A percentile compares a stretch with the other conserved stretches of the same genome.
These are phyloP conservation scores for Leptura quadrifasciata DNA, from an alignment of 2,888 invertebrate genomes.

Conservation along the genomic window DNA sequence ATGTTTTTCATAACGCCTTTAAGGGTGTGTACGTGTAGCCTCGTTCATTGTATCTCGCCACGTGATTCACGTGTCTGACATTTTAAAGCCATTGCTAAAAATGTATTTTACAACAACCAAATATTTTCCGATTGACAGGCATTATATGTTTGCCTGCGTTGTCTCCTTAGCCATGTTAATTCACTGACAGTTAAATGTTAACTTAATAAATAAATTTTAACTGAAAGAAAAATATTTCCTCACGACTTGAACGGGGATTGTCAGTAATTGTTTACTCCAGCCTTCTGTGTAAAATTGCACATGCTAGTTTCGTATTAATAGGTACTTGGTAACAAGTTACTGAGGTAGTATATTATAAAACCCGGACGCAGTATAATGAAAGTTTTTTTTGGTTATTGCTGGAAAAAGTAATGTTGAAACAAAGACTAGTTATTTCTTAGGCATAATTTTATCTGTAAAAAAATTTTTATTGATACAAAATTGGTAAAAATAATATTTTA, in stretches of 20 bases:
- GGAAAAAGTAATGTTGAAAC: no score
- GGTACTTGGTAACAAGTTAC: constrained; percentile 6
- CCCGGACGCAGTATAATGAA: background rate
- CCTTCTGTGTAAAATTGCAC: constrained; percentile 23
- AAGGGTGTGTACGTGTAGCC: background rate
- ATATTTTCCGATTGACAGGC: constrained; percentile 15
- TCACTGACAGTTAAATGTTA: constrained; percentile 32
- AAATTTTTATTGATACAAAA: no score
- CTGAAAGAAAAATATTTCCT: constrained; percentile 10
- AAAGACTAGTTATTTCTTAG: no score
- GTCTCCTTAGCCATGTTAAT: constrained; percentile 19
- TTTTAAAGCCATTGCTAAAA: constrained; percentile 14
- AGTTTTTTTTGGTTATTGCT: no score
- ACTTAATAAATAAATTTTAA: constrained; percentile 32
- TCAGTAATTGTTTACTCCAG: constrained; percentile 21
- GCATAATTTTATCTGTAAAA: no score
- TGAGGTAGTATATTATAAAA: background rate
- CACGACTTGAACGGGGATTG: constrained; percentile 27
- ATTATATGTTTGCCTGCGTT: background rate
- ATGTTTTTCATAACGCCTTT: background rate
- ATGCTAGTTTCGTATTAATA: constrained; percentile 6
- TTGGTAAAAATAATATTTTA: no score
- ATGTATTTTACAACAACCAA: constrained; percentile 20
- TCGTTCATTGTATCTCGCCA: background rate
- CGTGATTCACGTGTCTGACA: constrained; percentile 37